These are phyloP conservation scores for Drusus annulatus DNA, from an alignment of 1,140 invertebrate species.

Conservation along the genomic window DNA sequence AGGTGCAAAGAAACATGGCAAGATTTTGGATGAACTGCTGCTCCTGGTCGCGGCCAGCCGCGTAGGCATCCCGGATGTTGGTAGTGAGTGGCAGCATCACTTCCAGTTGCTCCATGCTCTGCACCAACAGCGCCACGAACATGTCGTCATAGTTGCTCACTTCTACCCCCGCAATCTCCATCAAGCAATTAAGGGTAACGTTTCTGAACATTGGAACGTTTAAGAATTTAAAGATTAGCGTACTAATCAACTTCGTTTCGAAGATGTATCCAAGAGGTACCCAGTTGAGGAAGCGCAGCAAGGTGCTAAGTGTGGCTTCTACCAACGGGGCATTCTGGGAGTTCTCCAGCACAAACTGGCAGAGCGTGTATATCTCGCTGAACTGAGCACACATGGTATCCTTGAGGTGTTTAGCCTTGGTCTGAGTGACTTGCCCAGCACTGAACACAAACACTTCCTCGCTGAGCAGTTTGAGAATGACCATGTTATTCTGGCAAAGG, in stretches of 20 bases:
- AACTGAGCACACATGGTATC: slow-evolving; percentile 99
- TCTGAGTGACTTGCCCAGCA: slow-evolving; percentile 97
- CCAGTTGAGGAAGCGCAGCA: slow-evolving; percentile 98
- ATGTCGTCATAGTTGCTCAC: slow-evolving; percentile 93
- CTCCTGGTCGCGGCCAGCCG: slow-evolving; percentile 93
- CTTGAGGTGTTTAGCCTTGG: slow-evolving; percentile 99
- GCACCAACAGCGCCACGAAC: slow-evolving; percentile 90
- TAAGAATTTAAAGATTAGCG: slow-evolving; percentile 97
- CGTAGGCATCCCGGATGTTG: slow-evolving; percentile 95
- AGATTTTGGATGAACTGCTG: slow-evolving; percentile 99
- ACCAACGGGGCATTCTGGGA: slow-evolving; percentile 97
- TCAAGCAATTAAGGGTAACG: slow-evolving; percentile 97
- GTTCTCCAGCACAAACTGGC: slow-evolving; percentile 98
- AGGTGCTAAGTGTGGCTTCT: slow-evolving; percentile 94
- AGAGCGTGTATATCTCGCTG: slow-evolving; percentile 97
- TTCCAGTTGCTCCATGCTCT: slow-evolving; percentile 93
- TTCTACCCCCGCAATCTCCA: slow-evolving; percentile 95
- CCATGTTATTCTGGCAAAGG: slow-evolving; percentile 99
- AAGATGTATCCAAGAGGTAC: slow-evolving; percentile 99
- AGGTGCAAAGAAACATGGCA: slow-evolving; percentile 97
- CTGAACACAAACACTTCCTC: slow-evolving; percentile 99
- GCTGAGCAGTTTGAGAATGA: slow-evolving; percentile 96
- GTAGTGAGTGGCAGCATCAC: slow-evolving; percentile 92
- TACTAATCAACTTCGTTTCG: slow-evolving; percentile 97
- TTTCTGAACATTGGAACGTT: slow-evolving; percentile 98